These are phyloP conservation scores for Lordiphosa andalusiaca DNA, from an alignment of 2,888 invertebrate species.

Conservation along the genomic window DNA sequence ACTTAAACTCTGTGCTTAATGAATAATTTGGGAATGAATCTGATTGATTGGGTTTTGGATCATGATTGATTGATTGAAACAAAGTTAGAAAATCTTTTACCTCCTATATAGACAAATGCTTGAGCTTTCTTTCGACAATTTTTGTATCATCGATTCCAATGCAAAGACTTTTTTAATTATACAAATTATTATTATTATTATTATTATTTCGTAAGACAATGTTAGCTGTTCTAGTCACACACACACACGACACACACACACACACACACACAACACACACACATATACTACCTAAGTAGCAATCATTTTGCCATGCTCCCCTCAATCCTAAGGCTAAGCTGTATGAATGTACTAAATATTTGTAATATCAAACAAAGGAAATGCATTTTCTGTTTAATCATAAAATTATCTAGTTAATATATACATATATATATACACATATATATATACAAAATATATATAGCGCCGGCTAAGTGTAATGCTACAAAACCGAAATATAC, in stretches of 20 bases:
- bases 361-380: conserved; percentile 27
- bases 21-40: conserved; percentile 6
- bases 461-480: conserved; percentile 37
- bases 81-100: not conserved
- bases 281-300: conserved; percentile 30
- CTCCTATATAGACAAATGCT: conserved; percentile 16
- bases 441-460: not conserved
- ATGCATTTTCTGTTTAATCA: conserved; percentile 8
- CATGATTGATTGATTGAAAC: conserved; percentile 5
- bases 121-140: conserved; percentile 17
- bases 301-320: conserved; percentile 36
- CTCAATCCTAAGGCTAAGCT: conserved; percentile 29
- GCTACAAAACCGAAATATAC: conserved; percentile 11
- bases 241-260: conserved; percentile 13
- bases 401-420: conserved; percentile 26
- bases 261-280: conserved; percentile 25
- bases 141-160: conserved; percentile 53
- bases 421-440: conserved; percentile 6
- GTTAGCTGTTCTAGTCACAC: conserved; percentile 28
- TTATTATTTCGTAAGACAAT: conserved; percentile 17
- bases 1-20: conserved; percentile 6
- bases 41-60: conserved; percentile 9
- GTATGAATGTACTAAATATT: conserved; percentile 30
- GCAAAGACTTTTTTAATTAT: conserved; percentile 59
- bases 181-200: conserved; percentile 22